Evolutionary conservation across 2,888 invertebrate genomes (phyloP), one percentile per base, ranked within the genome.

Genomic region (Drosophila vallismaia): DNA sequence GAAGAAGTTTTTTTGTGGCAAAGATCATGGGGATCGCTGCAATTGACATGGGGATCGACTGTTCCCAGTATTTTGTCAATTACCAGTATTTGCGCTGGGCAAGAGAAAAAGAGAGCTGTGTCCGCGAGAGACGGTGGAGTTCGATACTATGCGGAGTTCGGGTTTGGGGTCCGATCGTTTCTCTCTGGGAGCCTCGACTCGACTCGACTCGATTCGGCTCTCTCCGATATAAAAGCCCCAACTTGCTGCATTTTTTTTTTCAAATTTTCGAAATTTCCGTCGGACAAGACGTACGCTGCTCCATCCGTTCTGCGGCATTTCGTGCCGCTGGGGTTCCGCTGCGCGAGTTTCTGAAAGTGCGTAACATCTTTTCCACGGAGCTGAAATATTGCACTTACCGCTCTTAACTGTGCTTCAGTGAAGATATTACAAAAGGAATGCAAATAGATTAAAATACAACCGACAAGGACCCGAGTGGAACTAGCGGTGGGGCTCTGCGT

Each of bases 21-120:
- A 70, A 75, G 76, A 74, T 76, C 75, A 49, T 72, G 56, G 54
- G 53, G 73, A 66, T 71, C 76, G 69, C 76, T 79, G 84, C 75
- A 79, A 76, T 76, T 75, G 72, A 77, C 0, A 10, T n/a, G n/a
- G n/a, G n/a, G n/a, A n/a, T n/a, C 9, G 8, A 33, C 49, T 54
- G 68, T 59, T 44, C 69, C 77, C 77, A 71, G 49, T 79, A 71
- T 76, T 54, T 50, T 46, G 9, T 54, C 33, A 28, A 49, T 38
- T 66, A 79, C 77, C 79, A 74, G 77, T 77, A 78, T 77, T 75
- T 40, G 24, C 9, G 9, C 31, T 8, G 29, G 28, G 5, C 19
- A 36, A 42, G 29, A 19, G 50, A 24, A 46, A 31, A 42, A 28
- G 31, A 29, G 26, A 33, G 10, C 5, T n/a, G 10, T 45, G 33